These are phyloP conservation scores for Ctenopoma multispine DNA, from an alignment of 2,797 vertebrate species.

Conservation along the genomic window DNA sequence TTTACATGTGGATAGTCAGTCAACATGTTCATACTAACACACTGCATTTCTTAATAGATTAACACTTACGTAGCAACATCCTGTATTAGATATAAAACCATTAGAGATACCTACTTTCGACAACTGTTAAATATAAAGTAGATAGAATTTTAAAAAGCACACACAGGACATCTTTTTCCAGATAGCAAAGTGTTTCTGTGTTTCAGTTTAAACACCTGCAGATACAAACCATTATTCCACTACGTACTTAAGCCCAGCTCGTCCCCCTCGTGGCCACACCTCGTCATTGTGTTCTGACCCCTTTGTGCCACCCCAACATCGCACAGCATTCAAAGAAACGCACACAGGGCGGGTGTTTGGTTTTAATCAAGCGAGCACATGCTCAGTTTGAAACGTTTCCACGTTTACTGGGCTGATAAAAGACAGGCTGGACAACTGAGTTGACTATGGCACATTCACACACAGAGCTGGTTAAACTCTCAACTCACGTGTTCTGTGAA, in stretches of 20 bases:
- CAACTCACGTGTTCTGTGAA: constrained; percentile 3
- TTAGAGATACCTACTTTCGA: no score
- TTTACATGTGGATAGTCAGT: not conserved
- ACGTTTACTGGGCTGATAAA: constrained; percentile 31
- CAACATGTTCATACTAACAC: not conserved
- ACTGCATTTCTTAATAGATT: not conserved
- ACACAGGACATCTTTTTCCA: no score
- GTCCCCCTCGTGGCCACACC: constrained; percentile 45
- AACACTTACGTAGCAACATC: no score
- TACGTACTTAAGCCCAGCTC: not conserved
- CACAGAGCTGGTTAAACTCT: not conserved
- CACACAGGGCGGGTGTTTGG: not conserved
- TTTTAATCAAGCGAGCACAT: constrained; percentile 51
- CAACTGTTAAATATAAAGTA: no score
- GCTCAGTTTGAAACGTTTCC: constrained; percentile 37
- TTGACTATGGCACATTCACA: not conserved
- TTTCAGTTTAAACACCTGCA: not conserved
- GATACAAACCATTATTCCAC: not conserved
- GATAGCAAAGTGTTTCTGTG: not conserved
- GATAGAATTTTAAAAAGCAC: no score
- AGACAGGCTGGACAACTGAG: constrained; percentile 14
- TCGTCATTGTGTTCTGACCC: constrained; percentile 29
- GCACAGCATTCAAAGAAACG: constrained; percentile 1
- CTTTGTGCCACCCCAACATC: not conserved
- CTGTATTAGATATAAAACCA: no score